Evolutionary conservation across 2,113 vertebrate species (phyloP).

Genomic region (human (Homo sapiens)): DNA sequence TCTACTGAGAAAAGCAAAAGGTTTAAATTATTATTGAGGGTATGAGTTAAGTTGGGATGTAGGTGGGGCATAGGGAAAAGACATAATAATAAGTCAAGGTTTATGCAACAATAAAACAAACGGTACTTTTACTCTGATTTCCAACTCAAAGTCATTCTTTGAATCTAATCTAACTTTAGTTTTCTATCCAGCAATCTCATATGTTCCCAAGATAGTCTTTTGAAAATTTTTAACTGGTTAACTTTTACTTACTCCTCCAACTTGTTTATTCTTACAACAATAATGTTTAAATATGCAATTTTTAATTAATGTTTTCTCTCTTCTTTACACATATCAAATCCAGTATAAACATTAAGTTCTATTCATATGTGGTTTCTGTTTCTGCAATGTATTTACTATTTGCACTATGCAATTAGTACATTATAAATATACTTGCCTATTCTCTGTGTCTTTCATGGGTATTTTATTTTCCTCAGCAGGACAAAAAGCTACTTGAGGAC

Average conservation of each 20-base stretch:
- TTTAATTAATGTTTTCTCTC: background rate
- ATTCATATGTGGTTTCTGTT: background rate
- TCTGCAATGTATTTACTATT: background rate
- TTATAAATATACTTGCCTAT: background rate
- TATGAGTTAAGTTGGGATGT: background rate
- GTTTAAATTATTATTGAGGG: background rate
- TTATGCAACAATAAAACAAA: background rate
- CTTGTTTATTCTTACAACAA: background rate
- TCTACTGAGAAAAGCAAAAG: background rate
- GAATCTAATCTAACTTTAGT: background rate
- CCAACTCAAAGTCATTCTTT: background rate
- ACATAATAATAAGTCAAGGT: background rate
- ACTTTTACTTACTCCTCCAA: background rate
- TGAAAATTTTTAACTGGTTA: background rate
- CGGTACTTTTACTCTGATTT: background rate
- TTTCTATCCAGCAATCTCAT: background rate
- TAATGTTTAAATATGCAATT: background rate
- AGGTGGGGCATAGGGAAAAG: rapidly evolving
- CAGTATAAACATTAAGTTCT: background rate
- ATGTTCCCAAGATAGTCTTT: background rate
- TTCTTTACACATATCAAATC: background rate
- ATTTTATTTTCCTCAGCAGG: background rate
- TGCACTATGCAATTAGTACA: background rate
- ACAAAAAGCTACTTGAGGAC: background rate
- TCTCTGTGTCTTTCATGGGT: background rate